Conservation (phyloP, 2,888 invertebrate genomes). For the Callinectes sapidus region DNA sequence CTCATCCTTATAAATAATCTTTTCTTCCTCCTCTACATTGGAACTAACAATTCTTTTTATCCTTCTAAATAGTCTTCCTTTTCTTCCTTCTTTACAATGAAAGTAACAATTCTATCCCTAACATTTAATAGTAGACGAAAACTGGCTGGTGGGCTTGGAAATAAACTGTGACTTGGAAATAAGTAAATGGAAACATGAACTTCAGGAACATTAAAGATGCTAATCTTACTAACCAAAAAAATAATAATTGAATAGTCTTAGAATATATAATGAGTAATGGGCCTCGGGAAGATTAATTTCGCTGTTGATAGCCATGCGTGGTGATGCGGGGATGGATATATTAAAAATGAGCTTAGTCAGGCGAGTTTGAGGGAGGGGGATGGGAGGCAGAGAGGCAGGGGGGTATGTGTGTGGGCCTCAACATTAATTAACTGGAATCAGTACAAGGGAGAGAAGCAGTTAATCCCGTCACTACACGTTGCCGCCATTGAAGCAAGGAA, state of each 20-base stretch:
- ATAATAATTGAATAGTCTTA: background rate
- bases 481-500: background rate
- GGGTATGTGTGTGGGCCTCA: background rate
- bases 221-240: background rate
- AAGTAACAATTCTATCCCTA: background rate
- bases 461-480: background rate
- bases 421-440: constrained; percentile 27
- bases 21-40: background rate
- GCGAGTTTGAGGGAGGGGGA: background rate
- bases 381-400: background rate
- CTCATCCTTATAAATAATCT: background rate
- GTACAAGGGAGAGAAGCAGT: constrained; percentile 19
- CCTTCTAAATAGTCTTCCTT: background rate
- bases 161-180: background rate
- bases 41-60: background rate
- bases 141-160: too few relatives aligned
- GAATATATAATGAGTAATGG: background rate
- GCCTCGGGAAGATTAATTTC: background rate
- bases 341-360: constrained; percentile 4
- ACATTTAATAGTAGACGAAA: too few relatives aligned
- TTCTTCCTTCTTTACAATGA: background rate
- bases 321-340: background rate
- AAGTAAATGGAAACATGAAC: background rate
- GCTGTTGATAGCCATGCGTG: background rate
- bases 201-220: too few relatives aligned